Evolutionary conservation across 2,113 vertebrate genomes (phyloP).

Genomic region (Prunella fulvescens): DNA sequence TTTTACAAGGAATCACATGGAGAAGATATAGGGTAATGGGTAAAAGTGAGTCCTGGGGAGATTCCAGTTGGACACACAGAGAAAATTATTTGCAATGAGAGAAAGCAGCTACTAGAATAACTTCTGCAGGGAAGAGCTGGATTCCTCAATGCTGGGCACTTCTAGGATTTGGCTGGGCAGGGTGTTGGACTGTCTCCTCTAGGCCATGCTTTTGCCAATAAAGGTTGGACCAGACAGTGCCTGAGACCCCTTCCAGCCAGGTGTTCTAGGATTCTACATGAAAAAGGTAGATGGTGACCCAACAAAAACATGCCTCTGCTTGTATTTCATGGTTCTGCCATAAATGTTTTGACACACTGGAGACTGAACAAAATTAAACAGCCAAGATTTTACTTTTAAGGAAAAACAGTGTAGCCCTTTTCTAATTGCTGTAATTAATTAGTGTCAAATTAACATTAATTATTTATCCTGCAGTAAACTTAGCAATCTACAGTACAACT

Average conservation of each 20-base stretch:
- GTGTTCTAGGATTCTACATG: neutral
- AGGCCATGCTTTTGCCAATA: neutral
- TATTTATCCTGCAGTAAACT: conserved; percentile 38
- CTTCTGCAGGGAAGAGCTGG: rapidly evolving
- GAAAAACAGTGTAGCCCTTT: neutral
- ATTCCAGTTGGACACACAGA: neutral
- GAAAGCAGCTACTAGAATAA: neutral
- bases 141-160: neutral
- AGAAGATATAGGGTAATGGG: neutral
- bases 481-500: neutral
- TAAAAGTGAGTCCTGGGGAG: neutral
- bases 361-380: neutral
- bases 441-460: conserved; percentile 29
- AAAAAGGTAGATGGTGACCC: neutral
- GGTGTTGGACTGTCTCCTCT: neutral
- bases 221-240: neutral
- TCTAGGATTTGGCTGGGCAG: too few species aligned
- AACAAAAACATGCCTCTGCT: rapidly evolving
- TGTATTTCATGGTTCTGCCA: neutral
- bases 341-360: neutral
- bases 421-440: conserved; percentile 25
- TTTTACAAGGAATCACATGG: neutral
- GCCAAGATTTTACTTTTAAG: neutral
- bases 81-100: neutral
- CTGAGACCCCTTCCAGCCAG: neutral